Conservation (phyloP, 1,140 invertebrate genomes). For the Tribolium castaneum region DNA sequence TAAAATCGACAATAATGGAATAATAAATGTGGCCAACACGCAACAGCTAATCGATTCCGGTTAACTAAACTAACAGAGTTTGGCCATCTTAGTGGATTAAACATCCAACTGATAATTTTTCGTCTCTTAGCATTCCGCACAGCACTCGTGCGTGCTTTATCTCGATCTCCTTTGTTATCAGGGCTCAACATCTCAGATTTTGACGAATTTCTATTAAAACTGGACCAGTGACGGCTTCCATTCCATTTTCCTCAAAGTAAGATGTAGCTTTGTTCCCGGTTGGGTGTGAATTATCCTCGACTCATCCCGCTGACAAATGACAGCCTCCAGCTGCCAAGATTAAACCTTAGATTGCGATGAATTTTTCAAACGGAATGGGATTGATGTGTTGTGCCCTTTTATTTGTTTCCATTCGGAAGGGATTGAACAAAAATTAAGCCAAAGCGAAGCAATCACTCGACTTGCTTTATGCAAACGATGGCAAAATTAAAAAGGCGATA, state of each 20-base stretch:
- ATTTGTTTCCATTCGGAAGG: constrained; percentile 1
- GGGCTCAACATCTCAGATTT: constrained; percentile 42
- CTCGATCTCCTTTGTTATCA: constrained; percentile 48
- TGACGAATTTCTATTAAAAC: constrained; percentile 51
- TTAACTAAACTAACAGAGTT: constrained; percentile 6
- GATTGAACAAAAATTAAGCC: background rate
- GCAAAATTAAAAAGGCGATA: constrained; percentile 32
- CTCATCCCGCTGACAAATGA: constrained; percentile 47
- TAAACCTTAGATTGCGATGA: constrained; percentile 45
- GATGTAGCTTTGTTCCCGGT: constrained; percentile 38
- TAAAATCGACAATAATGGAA: constrained; percentile 35
- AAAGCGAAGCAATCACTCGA: background rate
- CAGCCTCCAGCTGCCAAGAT: constrained; percentile 47
- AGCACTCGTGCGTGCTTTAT: constrained; percentile 41
- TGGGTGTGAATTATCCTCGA: constrained; percentile 44
- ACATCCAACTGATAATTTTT: too few relatives aligned
- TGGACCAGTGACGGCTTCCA: constrained; percentile 37
- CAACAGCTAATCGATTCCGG: constrained; percentile 8
- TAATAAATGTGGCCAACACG: constrained; percentile 12
- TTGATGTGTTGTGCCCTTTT: constrained; percentile 13
- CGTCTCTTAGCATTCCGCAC: constrained; percentile 1
- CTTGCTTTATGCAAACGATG: constrained; percentile 13
- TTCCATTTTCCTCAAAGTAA: constrained; percentile 24
- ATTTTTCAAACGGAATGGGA: constrained; percentile 43
- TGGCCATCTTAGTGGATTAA: too few relatives aligned